Conservation (phyloP, 1,140 invertebrate genomes). For the Lepidostoma basale region DNA sequence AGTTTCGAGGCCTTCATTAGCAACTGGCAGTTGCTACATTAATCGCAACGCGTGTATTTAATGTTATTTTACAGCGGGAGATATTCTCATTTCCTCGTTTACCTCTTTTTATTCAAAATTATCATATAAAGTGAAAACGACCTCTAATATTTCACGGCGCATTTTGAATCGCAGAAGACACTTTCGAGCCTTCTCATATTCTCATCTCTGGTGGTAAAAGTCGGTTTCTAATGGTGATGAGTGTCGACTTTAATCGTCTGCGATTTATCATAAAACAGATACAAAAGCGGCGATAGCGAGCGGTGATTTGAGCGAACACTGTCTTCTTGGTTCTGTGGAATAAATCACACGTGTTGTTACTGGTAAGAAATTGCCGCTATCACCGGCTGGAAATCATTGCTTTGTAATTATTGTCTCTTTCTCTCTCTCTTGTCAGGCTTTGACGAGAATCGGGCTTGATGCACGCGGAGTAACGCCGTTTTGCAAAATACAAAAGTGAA, state of each 20-base stretch:
- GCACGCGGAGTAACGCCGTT: not conserved
- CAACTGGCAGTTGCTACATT: too few relatives aligned
- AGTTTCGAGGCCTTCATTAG: too few relatives aligned
- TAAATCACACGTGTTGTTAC: slow-evolving; percentile 3
- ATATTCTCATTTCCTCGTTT: too few relatives aligned
- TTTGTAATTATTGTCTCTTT: slow-evolving; percentile 17
- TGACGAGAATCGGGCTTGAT: slow-evolving; percentile 21
- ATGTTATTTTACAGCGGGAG: too few relatives aligned
- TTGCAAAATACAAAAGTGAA: slow-evolving; percentile 20
- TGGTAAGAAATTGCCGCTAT: slow-evolving; percentile 1
- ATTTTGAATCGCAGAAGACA: too few relatives aligned
- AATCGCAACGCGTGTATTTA: too few relatives aligned
- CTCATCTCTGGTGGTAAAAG: not conserved
- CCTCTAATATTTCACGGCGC: too few relatives aligned
- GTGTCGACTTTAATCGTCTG: slow-evolving; percentile 5
- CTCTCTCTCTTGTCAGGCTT: not conserved
- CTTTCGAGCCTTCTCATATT: not conserved
- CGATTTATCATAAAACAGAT: slow-evolving; percentile 7
- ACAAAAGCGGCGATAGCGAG: not conserved
- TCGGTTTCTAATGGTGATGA: slow-evolving; percentile 8
- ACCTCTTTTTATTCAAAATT: too few relatives aligned
- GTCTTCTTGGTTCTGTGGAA: not conserved
- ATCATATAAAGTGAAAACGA: too few relatives aligned
- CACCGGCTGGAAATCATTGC: not conserved
- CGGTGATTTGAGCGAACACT: not conserved